These are phyloP conservation scores for Anoplophora glabripennis DNA, from an alignment of 1,140 invertebrate genomes.

Conservation along the genomic window DNA sequence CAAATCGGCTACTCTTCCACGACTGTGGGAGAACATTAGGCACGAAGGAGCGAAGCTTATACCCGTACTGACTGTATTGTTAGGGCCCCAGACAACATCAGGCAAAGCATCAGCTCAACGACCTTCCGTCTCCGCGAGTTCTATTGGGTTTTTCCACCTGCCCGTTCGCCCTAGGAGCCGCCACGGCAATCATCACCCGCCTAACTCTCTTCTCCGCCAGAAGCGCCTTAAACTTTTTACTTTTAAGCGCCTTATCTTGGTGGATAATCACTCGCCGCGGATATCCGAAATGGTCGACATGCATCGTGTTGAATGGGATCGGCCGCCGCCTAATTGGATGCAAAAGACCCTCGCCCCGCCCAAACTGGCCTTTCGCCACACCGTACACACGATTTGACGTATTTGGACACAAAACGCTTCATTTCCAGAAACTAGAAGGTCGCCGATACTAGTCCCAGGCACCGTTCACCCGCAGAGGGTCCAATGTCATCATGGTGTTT, in stretches of 20 bases:
- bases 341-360: conserved; percentile 1
- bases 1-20: too few relatives aligned
- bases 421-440: conserved; percentile 41
- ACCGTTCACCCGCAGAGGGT: conserved; percentile 40
- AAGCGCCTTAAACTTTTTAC: conserved; percentile 30
- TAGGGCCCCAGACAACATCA: conserved; percentile 18
- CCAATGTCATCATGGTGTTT: conserved; percentile 41
- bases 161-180: conserved; percentile 38
- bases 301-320: conserved; percentile 29
- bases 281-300: conserved; percentile 27
- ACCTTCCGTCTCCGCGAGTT: conserved; percentile 1
- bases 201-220: conserved; percentile 20
- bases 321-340: conserved; percentile 11
- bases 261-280: conserved; percentile 25
- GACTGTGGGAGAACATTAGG: conserved; percentile 20
- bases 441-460: conserved; percentile 29
- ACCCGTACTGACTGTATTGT: conserved; percentile 5
- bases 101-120: conserved; percentile 13
- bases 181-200: neutral
- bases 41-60: conserved; percentile 7
- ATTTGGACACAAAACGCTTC: neutral
- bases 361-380: conserved; percentile 11
- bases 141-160: conserved; percentile 25
- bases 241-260: conserved; percentile 35
- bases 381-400: neutral